phyloP scores from a whole-genome alignment of 37 sponge, comb jelly and placozoan genomes.

The Petrosia ficiformis region DNA sequence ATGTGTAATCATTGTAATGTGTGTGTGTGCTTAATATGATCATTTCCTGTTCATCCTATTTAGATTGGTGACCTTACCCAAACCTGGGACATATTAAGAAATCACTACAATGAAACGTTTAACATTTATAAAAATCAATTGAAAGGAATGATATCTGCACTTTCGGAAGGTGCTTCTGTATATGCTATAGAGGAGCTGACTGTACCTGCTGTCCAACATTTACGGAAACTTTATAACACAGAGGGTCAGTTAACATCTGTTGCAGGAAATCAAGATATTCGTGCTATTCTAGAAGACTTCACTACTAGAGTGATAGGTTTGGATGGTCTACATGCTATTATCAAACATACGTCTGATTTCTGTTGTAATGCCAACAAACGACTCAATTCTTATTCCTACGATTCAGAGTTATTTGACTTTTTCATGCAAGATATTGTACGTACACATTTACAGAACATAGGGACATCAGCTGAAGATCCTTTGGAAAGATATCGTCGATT shows the following conservation, averaged over 20 bases:
- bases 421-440: constrained; percentile 56
- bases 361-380: constrained; percentile 46
- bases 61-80: constrained; percentile 47
- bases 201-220: constrained; percentile 70
- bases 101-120: constrained; percentile 14
- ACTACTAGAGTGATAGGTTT: constrained; percentile 17
- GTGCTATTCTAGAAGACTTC: constrained; percentile 38
- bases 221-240: constrained; percentile 43
- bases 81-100: constrained; percentile 45
- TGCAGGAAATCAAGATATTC: constrained; percentile 5
- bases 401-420: constrained; percentile 59
- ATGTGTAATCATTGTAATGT: too few species aligned
- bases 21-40: too few species aligned
- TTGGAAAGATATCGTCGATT: constrained; percentile 53
- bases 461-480: constrained; percentile 31
- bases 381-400: constrained; percentile 19
- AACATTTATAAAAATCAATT: constrained; percentile 46
- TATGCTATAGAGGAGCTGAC: constrained; percentile 39
- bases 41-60: too few species aligned
- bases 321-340: constrained; percentile 26
- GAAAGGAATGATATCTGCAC: constrained; percentile 16
- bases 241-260: constrained; percentile 1
- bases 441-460: constrained; percentile 46
- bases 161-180: constrained; percentile 34
- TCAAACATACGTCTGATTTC: constrained; percentile 34